Evolutionary conservation across 2,888 invertebrate genomes (phyloP).

Genomic region (Apotomis capreana): DNA sequence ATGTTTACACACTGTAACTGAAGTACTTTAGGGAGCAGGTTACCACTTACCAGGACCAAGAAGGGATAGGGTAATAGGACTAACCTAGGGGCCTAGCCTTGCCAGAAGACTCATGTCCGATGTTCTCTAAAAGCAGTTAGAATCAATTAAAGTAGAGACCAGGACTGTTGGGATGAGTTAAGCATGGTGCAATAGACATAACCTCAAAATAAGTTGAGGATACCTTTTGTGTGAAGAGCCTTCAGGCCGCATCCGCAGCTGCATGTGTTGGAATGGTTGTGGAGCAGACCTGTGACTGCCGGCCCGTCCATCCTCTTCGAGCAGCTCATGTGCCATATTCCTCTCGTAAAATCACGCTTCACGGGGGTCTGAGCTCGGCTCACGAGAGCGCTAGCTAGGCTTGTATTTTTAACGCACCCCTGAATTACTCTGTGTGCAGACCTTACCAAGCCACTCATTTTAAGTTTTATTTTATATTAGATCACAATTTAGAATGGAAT

Average conservation of each 20-base stretch:
- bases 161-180: slow-evolving; percentile 31
- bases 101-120: slow-evolving; percentile 55
- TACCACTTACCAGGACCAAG: slow-evolving; percentile 33
- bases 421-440: slow-evolving; percentile 81
- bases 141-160: slow-evolving; percentile 23
- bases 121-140: slow-evolving; percentile 57
- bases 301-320: slow-evolving; percentile 70
- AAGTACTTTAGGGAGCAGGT: not conserved
- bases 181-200: slow-evolving; percentile 72
- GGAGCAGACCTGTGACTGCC: slow-evolving; percentile 68
- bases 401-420: slow-evolving; percentile 67
- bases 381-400: slow-evolving; percentile 66
- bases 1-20: not conserved
- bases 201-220: slow-evolving; percentile 61
- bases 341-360: slow-evolving; percentile 87
- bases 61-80: slow-evolving; percentile 51
- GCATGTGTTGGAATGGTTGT: slow-evolving; percentile 85
- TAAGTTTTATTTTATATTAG: slow-evolving; percentile 51
- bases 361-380: slow-evolving; percentile 71
- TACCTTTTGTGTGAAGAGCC: slow-evolving; percentile 89
- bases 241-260: slow-evolving; percentile 87
- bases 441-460: slow-evolving; percentile 88
- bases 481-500: slow-evolving; percentile 14
- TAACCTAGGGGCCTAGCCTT: slow-evolving; percentile 71
- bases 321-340: slow-evolving; percentile 88